These are phyloP conservation scores for Gobionotothen gibberifrons DNA, from an alignment of 2,797 vertebrate genomes.

Conservation along the genomic window DNA sequence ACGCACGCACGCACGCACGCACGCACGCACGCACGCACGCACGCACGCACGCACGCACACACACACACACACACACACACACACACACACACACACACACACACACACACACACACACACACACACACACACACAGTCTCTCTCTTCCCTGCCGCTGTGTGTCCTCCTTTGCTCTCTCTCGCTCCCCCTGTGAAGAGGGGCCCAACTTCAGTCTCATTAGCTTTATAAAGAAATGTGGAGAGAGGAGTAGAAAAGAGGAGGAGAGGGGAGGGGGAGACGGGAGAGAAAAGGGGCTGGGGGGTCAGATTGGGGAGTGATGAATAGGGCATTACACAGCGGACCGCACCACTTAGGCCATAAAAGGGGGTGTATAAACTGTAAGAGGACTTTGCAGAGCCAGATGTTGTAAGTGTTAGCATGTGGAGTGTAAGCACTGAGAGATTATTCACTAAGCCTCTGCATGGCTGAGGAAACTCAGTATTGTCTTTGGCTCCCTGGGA, in stretches of 20 bases:
- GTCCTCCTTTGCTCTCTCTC: conserved; percentile 63
- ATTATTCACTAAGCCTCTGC: conserved; percentile 25
- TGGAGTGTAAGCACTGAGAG: conserved; percentile 18
- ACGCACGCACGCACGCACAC: conserved; percentile 12
- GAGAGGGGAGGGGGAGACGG: conserved; percentile 57
- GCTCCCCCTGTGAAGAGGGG: conserved; percentile 72
- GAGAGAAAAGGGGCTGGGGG: conserved; percentile 77
- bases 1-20: conserved; percentile 11
- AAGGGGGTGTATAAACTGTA: conserved; percentile 72
- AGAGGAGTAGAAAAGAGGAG: conserved; percentile 71
- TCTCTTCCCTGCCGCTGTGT: conserved; percentile 27
- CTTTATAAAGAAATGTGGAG: conserved; percentile 83
- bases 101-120: conserved; percentile 7
- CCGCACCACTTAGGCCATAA: conserved; percentile 78
- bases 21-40: not conserved
- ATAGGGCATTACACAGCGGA: conserved; percentile 85
- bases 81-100: no score
- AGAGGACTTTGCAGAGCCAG: conserved; percentile 38
- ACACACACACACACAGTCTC: conserved; percentile 7
- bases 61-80: not conserved
- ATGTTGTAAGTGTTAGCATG: conserved; percentile 50
- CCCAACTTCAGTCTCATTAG: conserved; percentile 86
- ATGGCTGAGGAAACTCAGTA: conserved; percentile 11
- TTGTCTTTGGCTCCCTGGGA: conserved; percentile 25
- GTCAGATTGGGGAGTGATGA: conserved; percentile 83